Evolutionary conservation across 2,113 vertebrate species (phyloP), one percentile per base, ranked within the genome.

Genomic region (Rhabdornis inornatus): DNA sequence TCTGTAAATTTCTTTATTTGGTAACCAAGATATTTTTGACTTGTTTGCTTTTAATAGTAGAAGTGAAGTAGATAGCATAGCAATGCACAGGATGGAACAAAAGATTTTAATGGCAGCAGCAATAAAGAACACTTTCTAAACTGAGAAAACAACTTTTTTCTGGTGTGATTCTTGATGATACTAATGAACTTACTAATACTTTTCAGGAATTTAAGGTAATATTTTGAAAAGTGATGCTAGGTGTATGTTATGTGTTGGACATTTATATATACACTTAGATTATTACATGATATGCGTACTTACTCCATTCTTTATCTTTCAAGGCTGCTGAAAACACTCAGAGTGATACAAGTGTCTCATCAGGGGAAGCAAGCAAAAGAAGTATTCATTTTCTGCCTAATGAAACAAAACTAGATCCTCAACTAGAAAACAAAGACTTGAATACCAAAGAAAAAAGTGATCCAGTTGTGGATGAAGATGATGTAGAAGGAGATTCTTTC

Each of bases 401-500:
- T 35, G 97, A 97, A n/a, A 50, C 77, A 64, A 96, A 96, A 59
- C 24, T 47, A 47, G 81, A 87, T 61, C 35, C 92, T 92, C 91
- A 98, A 90, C 70, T 97, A 68, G 96, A 94, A 93, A 77, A 71
- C 88, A 45, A 77, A 76, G 49, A 70, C 52, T 49, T 78, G 35
- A 71, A 96, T 80, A 94, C 94, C 92, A 94, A 95, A 77, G 96
- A 97, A 83, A 91, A 86, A 94, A 87, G 81, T 47, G 97, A 88
- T 64, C 64, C 93, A 30, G 61, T 96, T 79, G 75, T 95, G 40
- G 98, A 98, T 39, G 98, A 98, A 7, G 98, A 98, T 20, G 98
- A 97, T 16, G 44, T 88, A 7, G 99, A 99, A 11, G 99, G 98
- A 59, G 99, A 99, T 79, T 99, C 99, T 9, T 99, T 99, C 97